Base-by-base conservation (phyloP, 2,888 invertebrate genomes). In the Mechanitis mazaeus region DNA sequence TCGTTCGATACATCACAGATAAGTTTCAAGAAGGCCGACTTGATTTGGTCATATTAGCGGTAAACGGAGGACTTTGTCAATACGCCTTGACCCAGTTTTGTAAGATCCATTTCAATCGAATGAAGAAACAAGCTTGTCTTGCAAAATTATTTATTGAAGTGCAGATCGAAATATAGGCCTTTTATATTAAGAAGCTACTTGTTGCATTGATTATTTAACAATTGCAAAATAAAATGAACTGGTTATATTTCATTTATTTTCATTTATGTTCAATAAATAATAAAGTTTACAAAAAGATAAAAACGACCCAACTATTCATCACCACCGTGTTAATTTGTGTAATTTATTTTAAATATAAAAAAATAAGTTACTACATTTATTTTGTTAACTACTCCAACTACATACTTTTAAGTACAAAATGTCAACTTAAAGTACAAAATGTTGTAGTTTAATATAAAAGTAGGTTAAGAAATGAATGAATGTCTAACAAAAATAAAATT, bases 11-110 rank as follows among this genome's bases (percentile, higher is more conserved):
- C 56, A 63, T 63, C 63, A 56, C 59, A 56, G 63, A 63, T 59
- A 63, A 54, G 45, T 59, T 56, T 56, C 53, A 31, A 46, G 42
- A 45, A 56, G 59, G 46, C 59, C 38, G 54, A n/a, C 56, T 56
- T 59, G 20, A 45, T 46, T 56, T 45, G 53, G 55, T 53, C 53
- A 60, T 56, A 62, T 60, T 60, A 58, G 50, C 59, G 28, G 50
- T 33, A 45, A 56, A 59, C 46, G 46, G 11, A 60, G 50, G 55
- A 60, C 63, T 61, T 54, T 65, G 56, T 56, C 63, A 56, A 65
- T 54, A 62, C 55, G 42, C 28, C 54, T 63, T 59, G 63, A 63
- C 63, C 65, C 50, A 63, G 20, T 61, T 65, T 58, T 47, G 33
- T 31, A 55, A 56, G 56, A 33, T 45, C 54, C 53, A 60, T 55